A percentile compares a stretch with the other conserved stretches of the same genome.
Evolutionary conservation across 2,888 invertebrate genomes (phyloP).

Genomic region (Meliscaeva auricollis): DNA sequence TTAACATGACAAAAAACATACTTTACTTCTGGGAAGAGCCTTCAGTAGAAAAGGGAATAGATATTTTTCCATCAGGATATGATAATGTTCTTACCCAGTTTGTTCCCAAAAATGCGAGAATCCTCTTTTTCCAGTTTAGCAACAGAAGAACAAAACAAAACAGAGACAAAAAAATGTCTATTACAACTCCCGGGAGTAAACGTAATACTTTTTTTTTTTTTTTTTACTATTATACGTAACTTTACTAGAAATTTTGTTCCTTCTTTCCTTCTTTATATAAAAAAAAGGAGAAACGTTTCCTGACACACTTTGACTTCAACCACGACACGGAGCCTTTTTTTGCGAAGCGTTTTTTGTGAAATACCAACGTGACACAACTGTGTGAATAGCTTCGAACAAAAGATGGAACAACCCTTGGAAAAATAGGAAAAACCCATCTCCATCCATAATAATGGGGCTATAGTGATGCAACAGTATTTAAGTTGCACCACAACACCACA

Average conservation of each 20-base stretch:
- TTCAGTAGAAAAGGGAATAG: neutral
- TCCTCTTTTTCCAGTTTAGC: slow-evolving; percentile 3
- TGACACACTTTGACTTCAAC: slow-evolving; percentile 54
- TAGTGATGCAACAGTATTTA: slow-evolving; percentile 38
- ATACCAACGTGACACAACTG: slow-evolving; percentile 38
- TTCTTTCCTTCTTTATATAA: slow-evolving; percentile 4
- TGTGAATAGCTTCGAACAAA: slow-evolving; percentile 30
- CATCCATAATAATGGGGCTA: neutral
- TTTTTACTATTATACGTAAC: slow-evolving; percentile 9
- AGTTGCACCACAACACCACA: neutral
- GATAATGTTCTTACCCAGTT: slow-evolving; percentile 70
- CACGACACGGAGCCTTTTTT: slow-evolving; percentile 2
- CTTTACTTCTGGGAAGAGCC: neutral
- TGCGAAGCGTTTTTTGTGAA: slow-evolving; percentile 5
- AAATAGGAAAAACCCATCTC: slow-evolving; percentile 3
- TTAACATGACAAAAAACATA: neutral
- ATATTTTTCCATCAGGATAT: slow-evolving; percentile 45
- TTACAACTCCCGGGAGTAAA: slow-evolving; percentile 66
- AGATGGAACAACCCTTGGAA: slow-evolving; percentile 56
- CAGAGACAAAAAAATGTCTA: slow-evolving; percentile 7
- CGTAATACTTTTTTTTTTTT: slow-evolving; percentile 41
- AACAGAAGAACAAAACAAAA: slow-evolving; percentile 2
- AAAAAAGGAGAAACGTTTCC: slow-evolving; percentile 22
- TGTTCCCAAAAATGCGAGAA: slow-evolving; percentile 43
- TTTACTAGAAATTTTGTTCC: slow-evolving; percentile 23